Percentiles rank a stretch among this genome's conserved stretches.
Evolutionary conservation across 2,888 invertebrate species (phyloP).

Genomic region (Aethes cnicana): DNA sequence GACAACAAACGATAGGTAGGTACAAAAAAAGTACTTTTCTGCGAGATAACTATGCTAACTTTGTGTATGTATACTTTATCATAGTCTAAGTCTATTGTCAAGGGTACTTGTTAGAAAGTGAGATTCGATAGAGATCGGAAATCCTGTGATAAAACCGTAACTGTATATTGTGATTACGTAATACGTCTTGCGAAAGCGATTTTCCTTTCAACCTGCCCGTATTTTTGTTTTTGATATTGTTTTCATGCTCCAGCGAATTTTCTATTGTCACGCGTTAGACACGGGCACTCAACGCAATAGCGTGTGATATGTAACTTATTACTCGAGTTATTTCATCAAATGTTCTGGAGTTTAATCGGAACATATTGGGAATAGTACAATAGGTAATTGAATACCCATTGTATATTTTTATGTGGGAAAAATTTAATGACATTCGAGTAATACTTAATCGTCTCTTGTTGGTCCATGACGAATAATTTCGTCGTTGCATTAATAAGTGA

Average conservation of each 20-base stretch:
- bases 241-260: constrained; percentile 29
- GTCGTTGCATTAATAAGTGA: too few species aligned
- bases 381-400: too few species aligned
- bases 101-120: constrained; percentile 8
- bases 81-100: background rate
- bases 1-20: too few species aligned
- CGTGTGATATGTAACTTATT: background rate
- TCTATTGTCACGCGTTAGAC: constrained; percentile 1
- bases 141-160: background rate
- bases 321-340: background rate
- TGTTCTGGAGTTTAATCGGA: background rate
- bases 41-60: too few species aligned
- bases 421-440: too few species aligned
- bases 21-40: too few species aligned
- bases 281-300: background rate
- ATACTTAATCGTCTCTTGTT: too few species aligned
- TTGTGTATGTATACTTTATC: too few species aligned
- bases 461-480: too few species aligned
- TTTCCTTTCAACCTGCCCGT: constrained; percentile 2
- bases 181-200: constrained; percentile 28
- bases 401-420: too few species aligned
- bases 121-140: background rate
- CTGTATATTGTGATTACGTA: constrained; percentile 13
- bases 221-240: constrained; percentile 14
- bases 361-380: too few species aligned